Evolutionary conservation across 2,113 vertebrate species (phyloP).

Genomic region (Polyodon spathula): DNA sequence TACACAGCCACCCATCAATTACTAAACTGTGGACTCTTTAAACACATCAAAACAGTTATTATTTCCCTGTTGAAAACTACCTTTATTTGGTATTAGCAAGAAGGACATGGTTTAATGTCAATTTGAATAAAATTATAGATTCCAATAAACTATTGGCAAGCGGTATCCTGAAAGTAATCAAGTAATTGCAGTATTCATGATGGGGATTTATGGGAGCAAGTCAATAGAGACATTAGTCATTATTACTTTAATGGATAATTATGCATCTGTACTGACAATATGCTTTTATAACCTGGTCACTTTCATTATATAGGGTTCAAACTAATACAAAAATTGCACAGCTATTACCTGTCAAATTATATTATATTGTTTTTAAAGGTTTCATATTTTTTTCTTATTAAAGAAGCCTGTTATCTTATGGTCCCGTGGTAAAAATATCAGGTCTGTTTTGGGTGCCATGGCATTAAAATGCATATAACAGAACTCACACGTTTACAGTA

Average conservation of each 20-base stretch:
- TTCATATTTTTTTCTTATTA: too few relatives aligned
- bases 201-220: slow-evolving; percentile 46
- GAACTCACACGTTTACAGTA: too few relatives aligned
- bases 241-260: slow-evolving; percentile 32
- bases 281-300: slow-evolving; percentile 25
- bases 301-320: too few relatives aligned
- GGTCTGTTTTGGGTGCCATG: too few relatives aligned
- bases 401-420: too few relatives aligned
- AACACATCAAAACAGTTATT: slow-evolving; percentile 33
- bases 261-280: slow-evolving; percentile 29
- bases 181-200: slow-evolving; percentile 63
- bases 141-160: slow-evolving; percentile 31
- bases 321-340: too few relatives aligned
- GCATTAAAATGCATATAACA: too few relatives aligned
- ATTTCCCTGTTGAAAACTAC: slow-evolving; percentile 10
- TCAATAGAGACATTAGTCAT: slow-evolving; percentile 19
- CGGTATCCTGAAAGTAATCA: slow-evolving; percentile 46
- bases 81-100: slow-evolving; percentile 44
- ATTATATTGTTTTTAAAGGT: too few relatives aligned
- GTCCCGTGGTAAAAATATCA: too few relatives aligned
- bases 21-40: slow-evolving; percentile 28
- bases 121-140: slow-evolving; percentile 55
- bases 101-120: slow-evolving; percentile 36
- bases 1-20: slow-evolving; percentile 31
- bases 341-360: too few relatives aligned